Conservation (phyloP, 2,797 vertebrate genomes). For the Anolis apletophallus region DNA sequence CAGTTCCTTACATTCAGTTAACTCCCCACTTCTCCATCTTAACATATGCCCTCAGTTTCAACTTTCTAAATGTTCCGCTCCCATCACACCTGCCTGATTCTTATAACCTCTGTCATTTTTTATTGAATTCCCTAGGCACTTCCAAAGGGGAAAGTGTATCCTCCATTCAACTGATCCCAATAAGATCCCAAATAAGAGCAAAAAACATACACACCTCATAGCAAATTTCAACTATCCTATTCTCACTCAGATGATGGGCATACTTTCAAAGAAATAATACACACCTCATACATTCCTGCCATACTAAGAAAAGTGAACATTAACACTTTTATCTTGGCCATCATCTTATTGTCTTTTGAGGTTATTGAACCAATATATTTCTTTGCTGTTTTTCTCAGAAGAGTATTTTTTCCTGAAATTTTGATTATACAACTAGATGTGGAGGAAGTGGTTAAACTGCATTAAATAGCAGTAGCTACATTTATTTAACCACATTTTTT, state of each 20-base stretch:
- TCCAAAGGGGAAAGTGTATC: too few species aligned
- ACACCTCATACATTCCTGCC: rapidly evolving
- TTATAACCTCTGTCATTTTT: not conserved
- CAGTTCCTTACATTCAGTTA: not conserved
- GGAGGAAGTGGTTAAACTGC: too few species aligned
- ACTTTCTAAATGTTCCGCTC: not conserved
- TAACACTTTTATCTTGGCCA: not conserved
- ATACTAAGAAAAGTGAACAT: slow-evolving; percentile 38
- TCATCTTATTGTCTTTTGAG: not conserved
- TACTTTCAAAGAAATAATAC: not conserved
- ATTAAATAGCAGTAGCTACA: not conserved
- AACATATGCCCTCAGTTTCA: not conserved
- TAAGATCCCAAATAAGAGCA: not conserved
- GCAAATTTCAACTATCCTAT: not conserved
- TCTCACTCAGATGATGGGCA: not conserved
- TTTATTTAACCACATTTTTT: not conserved
- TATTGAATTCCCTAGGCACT: not conserved
- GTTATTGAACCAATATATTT: slow-evolving; percentile 9
- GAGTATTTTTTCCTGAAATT: not conserved
- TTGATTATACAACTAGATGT: not conserved
- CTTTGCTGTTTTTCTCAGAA: not conserved
- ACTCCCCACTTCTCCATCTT: not conserved
- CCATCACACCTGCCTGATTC: not conserved
- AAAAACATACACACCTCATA: too few species aligned
- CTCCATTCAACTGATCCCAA: not conserved